phyloP scores from a whole-genome alignment of 2,888 invertebrate genomes.

The Morinoia aosen region DNA sequence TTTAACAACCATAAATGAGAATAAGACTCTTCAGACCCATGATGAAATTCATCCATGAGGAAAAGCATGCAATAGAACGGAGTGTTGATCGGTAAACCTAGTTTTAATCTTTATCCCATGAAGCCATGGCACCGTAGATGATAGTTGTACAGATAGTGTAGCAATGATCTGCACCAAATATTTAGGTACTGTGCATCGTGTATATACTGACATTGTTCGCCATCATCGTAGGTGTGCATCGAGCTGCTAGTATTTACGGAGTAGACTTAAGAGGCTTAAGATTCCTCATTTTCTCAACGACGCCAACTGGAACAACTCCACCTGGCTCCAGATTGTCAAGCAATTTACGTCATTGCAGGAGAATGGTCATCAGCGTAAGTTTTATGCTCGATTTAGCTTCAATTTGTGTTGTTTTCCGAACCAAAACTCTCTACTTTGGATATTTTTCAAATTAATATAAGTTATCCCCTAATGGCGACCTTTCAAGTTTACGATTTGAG shows the following conservation, averaged over 20 bases:
- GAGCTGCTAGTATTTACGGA: background rate
- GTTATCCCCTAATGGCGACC: no score
- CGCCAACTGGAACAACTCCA: background rate
- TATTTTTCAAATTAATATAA: no score
- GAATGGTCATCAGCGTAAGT: no score
- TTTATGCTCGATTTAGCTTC: no score
- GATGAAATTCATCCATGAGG: background rate
- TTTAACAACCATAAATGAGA: background rate
- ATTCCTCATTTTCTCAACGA: background rate
- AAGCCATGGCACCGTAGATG: slow-evolving; percentile 2
- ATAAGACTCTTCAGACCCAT: background rate
- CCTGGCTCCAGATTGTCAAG: no score
- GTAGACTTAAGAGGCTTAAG: background rate
- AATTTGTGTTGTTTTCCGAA: no score
- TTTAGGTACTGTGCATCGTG: slow-evolving; percentile 10
- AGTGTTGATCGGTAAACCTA: background rate
- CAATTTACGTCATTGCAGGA: no score
- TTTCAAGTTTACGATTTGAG: no score
- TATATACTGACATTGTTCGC: slow-evolving; percentile 12
- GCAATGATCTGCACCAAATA: background rate
- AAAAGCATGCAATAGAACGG: background rate
- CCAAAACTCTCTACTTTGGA: no score
- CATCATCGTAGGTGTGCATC: slow-evolving; percentile 4
- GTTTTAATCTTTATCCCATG: slow-evolving; percentile 4
- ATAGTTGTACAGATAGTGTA: slow-evolving; percentile 2